Conservation (phyloP, 2,797 vertebrate species). For the Channallabes apus region DNA sequence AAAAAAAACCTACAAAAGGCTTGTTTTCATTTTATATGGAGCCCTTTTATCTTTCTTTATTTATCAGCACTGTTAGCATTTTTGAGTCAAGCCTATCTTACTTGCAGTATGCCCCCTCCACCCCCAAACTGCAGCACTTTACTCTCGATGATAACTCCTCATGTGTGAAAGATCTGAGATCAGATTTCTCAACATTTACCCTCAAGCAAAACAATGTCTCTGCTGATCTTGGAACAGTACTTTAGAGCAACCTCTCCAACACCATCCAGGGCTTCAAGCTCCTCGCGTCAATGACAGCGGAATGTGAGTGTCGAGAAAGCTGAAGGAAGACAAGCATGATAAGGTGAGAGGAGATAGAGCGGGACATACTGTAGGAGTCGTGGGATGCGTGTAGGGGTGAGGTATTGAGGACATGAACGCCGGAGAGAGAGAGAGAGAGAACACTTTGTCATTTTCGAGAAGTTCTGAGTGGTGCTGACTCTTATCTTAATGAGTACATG, state of each 20-base stretch:
- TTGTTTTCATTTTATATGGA: neutral
- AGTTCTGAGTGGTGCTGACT: constrained; percentile 67
- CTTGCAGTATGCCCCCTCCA: neutral
- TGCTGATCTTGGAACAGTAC: constrained; percentile 34
- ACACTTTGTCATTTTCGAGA: constrained; percentile 76
- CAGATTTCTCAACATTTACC: constrained; percentile 11
- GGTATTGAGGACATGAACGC: constrained; percentile 66
- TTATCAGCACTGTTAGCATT: constrained; percentile 35
- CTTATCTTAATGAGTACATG: constrained; percentile 79
- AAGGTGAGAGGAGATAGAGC: constrained; percentile 53
- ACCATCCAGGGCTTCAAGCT: constrained; percentile 2
- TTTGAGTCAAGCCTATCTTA: constrained; percentile 19
- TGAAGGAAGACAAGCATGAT: constrained; percentile 44
- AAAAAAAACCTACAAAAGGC: constrained; percentile 3
- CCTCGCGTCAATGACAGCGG: constrained; percentile 39
- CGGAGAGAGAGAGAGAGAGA: constrained; percentile 65
- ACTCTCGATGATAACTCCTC: constrained; percentile 28
- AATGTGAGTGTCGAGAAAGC: constrained; percentile 45
- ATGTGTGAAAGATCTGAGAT: constrained; percentile 20
- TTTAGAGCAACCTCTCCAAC: constrained; percentile 17
- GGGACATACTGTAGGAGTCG: constrained; percentile 37
- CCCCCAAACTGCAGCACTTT: neutral
- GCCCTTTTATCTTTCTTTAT: constrained; percentile 7
- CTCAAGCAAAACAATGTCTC: constrained; percentile 18
- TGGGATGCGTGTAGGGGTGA: constrained; percentile 47